Conservation (phyloP, 1,140 invertebrate genomes). For the Phocides pigmalion region DNA sequence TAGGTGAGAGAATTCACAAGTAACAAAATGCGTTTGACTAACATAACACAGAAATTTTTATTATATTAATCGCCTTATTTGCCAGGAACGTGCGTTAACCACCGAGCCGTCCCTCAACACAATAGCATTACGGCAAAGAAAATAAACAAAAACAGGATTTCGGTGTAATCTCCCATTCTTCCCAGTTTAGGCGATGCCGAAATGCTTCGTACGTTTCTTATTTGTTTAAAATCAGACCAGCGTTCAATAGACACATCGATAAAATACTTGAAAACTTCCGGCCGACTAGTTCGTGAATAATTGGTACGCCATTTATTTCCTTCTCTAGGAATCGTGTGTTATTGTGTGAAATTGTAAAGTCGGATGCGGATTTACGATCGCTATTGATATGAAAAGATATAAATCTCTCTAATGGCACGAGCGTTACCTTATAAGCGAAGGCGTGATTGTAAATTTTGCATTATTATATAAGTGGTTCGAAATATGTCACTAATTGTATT, state of each 20-base stretch:
- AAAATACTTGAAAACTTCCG: constrained; percentile 79
- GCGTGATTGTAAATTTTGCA: constrained; percentile 60
- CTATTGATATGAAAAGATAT: constrained; percentile 61
- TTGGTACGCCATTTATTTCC: constrained; percentile 75
- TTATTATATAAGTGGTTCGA: constrained; percentile 46
- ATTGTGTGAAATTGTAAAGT: constrained; percentile 69
- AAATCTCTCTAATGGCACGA: constrained; percentile 77
- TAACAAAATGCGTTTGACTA: background rate
- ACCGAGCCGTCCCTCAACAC: constrained; percentile 48
- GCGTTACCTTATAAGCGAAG: constrained; percentile 48
- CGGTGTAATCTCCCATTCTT: constrained; percentile 73
- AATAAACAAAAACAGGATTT: constrained; percentile 82
- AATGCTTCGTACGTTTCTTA: constrained; percentile 61
- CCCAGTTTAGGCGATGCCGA: constrained; percentile 60
- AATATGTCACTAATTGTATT: constrained; percentile 55
- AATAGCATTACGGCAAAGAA: constrained; percentile 74
- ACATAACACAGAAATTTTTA: constrained; percentile 6
- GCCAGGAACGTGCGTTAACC: constrained; percentile 43
- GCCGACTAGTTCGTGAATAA: constrained; percentile 66
- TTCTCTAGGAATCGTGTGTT: constrained; percentile 58
- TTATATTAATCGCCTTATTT: constrained; percentile 30
- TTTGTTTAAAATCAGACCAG: constrained; percentile 71
- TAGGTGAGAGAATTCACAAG: background rate
- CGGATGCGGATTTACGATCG: constrained; percentile 71
- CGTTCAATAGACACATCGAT: constrained; percentile 64